Evolutionary conservation across 2,888 invertebrate genomes (phyloP), one percentile per base, ranked within the genome.

Genomic region (Andrena chrysosceles): DNA sequence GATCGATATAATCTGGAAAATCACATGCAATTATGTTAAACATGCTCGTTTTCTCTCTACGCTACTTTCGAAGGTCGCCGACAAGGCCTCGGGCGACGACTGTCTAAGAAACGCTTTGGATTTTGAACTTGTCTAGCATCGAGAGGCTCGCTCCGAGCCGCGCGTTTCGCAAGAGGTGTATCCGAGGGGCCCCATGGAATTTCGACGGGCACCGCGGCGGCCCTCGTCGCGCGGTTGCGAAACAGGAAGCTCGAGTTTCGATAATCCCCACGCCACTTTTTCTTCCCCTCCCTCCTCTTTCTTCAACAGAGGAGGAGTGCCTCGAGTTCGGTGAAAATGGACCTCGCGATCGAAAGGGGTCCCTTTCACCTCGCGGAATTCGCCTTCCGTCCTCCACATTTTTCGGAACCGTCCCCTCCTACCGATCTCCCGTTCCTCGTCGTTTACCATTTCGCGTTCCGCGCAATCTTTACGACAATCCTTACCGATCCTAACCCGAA

Each of bases 281-380:
- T 42, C 56, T 33, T 13, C 31, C 3, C 4, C 5, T 2, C 13
- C 6, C 10, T 20, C 1, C 23, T 6, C 13, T 23, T 31, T 6
- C 29, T 29, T 10, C 0, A 1, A 42, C 29, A n/a, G 16, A 8
- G 49, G 16, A 8, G 49, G 79, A 70, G 42, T 59, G 79, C 70
- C 49, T 42, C 33, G 48, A 63, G 52, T 63, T 81, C 81, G 81
- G 72, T 80, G 81, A 81, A 81, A 81, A 81, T 81, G 81, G 81
- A 81, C 81, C 81, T 68, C 81, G 80, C 79, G 49, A 80, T 62
- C 81, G 49, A 48, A 67, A 52, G 67, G 60, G 75, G 67, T 81
- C 81, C 81, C 81, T 81, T 81, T 81, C 81, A 81, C 81, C 81
- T 81, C 81, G 81, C 81, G 81, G 81, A 73, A 81, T 81, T 81